These are phyloP conservation scores for Pristis pectinata DNA, from an alignment of 2,797 vertebrate species.

Conservation along the genomic window DNA sequence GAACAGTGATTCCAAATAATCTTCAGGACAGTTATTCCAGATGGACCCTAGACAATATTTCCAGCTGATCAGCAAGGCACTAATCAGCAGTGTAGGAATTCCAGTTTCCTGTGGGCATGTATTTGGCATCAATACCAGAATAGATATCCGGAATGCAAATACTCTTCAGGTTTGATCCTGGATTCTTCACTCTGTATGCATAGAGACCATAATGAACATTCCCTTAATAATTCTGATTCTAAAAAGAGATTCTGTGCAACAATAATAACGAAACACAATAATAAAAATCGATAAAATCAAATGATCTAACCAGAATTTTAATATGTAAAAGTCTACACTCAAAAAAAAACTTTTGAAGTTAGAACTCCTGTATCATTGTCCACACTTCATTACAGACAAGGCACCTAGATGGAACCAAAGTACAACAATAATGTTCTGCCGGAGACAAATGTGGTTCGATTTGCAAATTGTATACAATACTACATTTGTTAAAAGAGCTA, in stretches of 20 bases:
- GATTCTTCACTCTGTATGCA: no score
- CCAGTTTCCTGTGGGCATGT: no score
- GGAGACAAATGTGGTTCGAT: not conserved
- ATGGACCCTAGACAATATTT: no score
- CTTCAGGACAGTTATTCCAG: no score
- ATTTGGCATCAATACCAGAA: no score
- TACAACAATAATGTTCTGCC: not conserved
- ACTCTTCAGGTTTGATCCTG: not conserved
- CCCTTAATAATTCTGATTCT: not conserved
- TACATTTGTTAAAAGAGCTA: not conserved
- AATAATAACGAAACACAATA: not conserved
- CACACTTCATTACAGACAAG: not conserved
- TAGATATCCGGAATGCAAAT: not conserved
- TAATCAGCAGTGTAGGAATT: no score
- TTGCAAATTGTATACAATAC: constrained; percentile 26
- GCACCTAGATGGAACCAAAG: not conserved
- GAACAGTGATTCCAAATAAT: not conserved
- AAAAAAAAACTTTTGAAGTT: not conserved
- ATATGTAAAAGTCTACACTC: not conserved
- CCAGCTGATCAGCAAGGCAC: no score
- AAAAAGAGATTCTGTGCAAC: not conserved
- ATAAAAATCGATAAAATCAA: not conserved
- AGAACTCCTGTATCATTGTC: not conserved
- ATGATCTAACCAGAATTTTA: not conserved
- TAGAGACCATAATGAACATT: not conserved